phyloP scores from a whole-genome alignment of 2,113 vertebrate species.

The Anguilla rostrata region DNA sequence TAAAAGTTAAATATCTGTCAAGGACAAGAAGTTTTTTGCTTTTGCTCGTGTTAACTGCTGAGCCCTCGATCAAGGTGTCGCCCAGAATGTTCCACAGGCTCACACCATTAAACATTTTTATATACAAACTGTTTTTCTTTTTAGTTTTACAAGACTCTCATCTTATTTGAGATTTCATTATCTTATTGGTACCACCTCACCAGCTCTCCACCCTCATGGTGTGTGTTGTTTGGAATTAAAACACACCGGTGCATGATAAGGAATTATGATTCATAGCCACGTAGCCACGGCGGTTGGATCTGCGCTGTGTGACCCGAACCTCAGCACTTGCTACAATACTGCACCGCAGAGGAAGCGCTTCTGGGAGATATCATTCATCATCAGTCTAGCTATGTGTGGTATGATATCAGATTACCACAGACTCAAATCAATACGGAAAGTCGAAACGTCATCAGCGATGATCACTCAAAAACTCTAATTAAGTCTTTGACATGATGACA shows the following conservation, averaged over 20 bases:
- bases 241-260: not conserved
- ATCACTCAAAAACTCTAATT: not conserved
- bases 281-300: not conserved
- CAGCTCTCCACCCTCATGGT: not conserved
- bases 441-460: not conserved
- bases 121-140: not conserved
- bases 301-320: not conserved
- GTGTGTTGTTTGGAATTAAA: not conserved
- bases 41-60: not conserved
- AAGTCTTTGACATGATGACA: not conserved
- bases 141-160: not conserved
- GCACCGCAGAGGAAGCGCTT: not conserved
- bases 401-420: not conserved
- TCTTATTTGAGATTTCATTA: conserved; percentile 25
- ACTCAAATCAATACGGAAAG: not conserved
- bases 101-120: not conserved
- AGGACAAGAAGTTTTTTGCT: no score
- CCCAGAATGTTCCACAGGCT: not conserved
- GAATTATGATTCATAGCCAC: not conserved
- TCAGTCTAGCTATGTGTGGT: not conserved
- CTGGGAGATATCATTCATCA: not conserved
- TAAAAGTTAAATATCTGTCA: not conserved
- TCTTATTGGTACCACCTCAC: not conserved
- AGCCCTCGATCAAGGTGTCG: not conserved
- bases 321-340: not conserved